Percentiles rank a stretch among this genome's conserved stretches.
phyloP scores from a whole-genome alignment of 1,140 invertebrate genomes.

The Anoplophora glabripennis region DNA sequence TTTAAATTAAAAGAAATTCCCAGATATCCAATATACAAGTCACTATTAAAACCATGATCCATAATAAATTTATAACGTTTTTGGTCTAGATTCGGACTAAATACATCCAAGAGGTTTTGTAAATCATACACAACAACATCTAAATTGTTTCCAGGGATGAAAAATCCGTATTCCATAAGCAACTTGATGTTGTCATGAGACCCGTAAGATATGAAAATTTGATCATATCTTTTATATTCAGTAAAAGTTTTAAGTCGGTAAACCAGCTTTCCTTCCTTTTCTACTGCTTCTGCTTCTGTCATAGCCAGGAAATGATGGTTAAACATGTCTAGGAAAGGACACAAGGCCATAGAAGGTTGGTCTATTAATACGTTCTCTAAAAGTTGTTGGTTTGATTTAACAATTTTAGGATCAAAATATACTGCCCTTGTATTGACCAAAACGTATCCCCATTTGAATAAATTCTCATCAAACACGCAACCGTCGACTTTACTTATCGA shows the following conservation, averaged over 20 bases:
- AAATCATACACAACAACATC: constrained; percentile 58
- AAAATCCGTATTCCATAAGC: constrained; percentile 74
- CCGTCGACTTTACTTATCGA: constrained; percentile 35
- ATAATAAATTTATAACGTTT: constrained; percentile 54
- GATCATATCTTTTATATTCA: constrained; percentile 53
- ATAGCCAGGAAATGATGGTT: constrained; percentile 65
- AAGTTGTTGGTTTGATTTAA: constrained; percentile 6
- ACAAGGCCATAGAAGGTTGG: constrained; percentile 63
- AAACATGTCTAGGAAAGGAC: constrained; percentile 75
- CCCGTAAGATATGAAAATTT: constrained; percentile 78
- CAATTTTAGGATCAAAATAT: constrained; percentile 50
- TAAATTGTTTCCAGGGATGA: constrained; percentile 58
- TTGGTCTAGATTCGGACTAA: constrained; percentile 42
- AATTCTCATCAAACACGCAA: constrained; percentile 48
- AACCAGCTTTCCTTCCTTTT: constrained; percentile 45
- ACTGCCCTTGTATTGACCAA: constrained; percentile 76
- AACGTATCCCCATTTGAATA: constrained; percentile 63
- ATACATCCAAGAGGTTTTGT: constrained; percentile 49
- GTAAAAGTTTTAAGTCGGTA: constrained; percentile 56
- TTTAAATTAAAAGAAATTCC: constrained; percentile 51
- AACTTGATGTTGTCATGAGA: constrained; percentile 65
- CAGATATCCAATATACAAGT: constrained; percentile 46
- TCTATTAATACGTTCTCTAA: constrained; percentile 42
- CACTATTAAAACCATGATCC: constrained; percentile 50
- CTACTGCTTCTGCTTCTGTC: constrained; percentile 52